Conservation (phyloP, 2,113 vertebrate genomes). For the Odocoileus virginianus region DNA sequence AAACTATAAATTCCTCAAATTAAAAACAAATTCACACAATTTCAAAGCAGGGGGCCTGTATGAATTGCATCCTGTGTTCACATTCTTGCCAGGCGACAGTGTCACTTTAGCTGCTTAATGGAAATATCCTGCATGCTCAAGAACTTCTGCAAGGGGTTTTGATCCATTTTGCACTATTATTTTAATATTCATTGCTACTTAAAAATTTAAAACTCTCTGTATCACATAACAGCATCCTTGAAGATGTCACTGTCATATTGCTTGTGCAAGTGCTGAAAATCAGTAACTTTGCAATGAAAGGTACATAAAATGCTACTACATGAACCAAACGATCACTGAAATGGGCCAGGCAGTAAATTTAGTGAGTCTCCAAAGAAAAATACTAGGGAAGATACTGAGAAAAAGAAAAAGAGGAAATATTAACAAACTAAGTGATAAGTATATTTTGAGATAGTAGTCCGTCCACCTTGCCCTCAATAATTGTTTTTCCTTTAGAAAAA, state of each 20-base stretch:
- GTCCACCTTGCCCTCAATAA: not conserved
- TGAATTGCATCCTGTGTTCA: not conserved
- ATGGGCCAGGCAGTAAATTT: not conserved
- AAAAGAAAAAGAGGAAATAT: not conserved
- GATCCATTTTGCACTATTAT: not conserved
- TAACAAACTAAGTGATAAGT: not conserved
- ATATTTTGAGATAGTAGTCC: not conserved
- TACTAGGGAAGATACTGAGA: not conserved
- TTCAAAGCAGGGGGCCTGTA: not conserved
- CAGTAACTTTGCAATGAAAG: not conserved
- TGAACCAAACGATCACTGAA: not conserved
- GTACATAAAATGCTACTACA: not conserved
- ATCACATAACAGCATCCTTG: not conserved
- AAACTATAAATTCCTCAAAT: not conserved
- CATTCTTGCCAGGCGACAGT: not conserved
- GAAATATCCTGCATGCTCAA: not conserved
- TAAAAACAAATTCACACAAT: not conserved
- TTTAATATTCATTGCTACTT: slow-evolving; percentile 44
- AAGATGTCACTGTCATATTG: not conserved
- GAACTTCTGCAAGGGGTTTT: not conserved
- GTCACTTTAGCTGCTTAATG: not conserved
- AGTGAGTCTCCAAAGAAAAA: not conserved
- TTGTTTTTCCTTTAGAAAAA: not conserved
- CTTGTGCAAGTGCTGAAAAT: not conserved
- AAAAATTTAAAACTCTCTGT: slow-evolving; percentile 4